Evolutionary conservation across 2,888 invertebrate genomes (phyloP), one percentile per base, ranked within the genome.

Genomic region (Balanococcus diminutus): DNA sequence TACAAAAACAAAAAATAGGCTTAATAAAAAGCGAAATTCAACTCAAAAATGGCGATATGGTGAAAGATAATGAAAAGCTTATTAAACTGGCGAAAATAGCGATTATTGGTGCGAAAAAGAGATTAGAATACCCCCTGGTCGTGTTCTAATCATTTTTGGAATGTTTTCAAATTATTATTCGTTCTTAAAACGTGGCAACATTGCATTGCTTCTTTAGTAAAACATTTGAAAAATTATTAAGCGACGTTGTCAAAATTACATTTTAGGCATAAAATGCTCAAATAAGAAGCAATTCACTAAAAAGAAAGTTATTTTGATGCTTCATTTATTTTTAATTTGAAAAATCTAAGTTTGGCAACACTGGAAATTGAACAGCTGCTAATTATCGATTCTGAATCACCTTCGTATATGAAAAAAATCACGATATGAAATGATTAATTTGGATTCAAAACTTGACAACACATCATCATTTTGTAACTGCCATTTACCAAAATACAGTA

Each of bases 51-150:
- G 42, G 42, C 42, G 14, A 42, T 86, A 86, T 87, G 36, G 84
- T 32, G 31, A 84, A 84, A 72, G 36, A 46, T 16, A 42, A 3
- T 46, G n/a, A 46, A 46, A 46, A 46, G 46, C 46, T n/a, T n/a
- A 46, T 46, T 11, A 16, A 46, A 46, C n/a, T n/a, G n/a, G n/a
- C n/a, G n/a, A 46, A 87, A 86, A 28, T 67, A 28, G 67, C 8
- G 14, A 2, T 8, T 25, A 61, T 61, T 25, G 61, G 25, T 61
- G 61, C 14, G 25, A 61, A 61, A 25, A 19, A 19, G 8, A 8
- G 6, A 9, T 61, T 14, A 25, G 14, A 61, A 25, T 61, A 61
- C 61, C 2, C 6, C 6, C n/a, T n/a, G n/a, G n/a, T n/a, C n/a
- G 0, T 14, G n/a, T 14, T 46, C 3, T n/a, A n/a, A 5, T 5